Percentiles rank a stretch among this genome's conserved stretches.
Evolutionary conservation across 2,113 vertebrate genomes (phyloP).

Genomic region (Ophthalmolycus amberensis): DNA sequence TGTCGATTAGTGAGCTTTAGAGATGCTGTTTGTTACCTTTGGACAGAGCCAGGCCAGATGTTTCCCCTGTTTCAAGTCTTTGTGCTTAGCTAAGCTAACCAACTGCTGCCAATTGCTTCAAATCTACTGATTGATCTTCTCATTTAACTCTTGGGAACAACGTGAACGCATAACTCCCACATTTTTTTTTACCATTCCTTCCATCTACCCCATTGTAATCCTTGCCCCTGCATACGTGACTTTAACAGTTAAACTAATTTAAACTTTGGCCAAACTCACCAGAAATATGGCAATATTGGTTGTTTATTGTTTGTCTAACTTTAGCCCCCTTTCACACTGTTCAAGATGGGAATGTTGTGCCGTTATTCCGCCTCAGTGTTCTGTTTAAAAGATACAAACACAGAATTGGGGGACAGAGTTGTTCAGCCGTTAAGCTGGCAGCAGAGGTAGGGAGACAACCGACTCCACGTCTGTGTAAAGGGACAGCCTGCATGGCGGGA

Average conservation of each 20-base stretch:
- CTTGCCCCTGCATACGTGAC: not conserved
- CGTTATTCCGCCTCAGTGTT: not conserved
- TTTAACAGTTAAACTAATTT: not conserved
- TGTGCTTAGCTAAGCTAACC: not conserved
- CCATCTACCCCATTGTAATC: not conserved
- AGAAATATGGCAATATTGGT: not conserved
- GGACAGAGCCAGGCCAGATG: not conserved
- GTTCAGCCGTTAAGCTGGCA: not conserved
- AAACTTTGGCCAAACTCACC: not conserved
- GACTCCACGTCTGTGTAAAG: not conserved
- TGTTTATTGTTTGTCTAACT: not conserved
- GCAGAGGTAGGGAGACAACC: not conserved
- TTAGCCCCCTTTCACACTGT: not conserved
- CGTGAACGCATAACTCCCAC: not conserved
- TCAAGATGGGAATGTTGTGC: not conserved
- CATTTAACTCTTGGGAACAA: not conserved
- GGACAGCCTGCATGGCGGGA: not conserved
- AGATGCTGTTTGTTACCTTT: slow-evolving; percentile 3
- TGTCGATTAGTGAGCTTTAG: not conserved
- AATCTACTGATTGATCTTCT: slow-evolving; percentile 1
- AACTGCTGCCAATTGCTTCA: not conserved
- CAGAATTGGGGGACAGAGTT: not conserved
- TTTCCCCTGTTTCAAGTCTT: not conserved
- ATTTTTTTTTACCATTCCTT: not conserved
- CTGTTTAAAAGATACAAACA: not conserved